Conservation (phyloP, 2,888 invertebrate genomes). For the Ctena decussata region DNA sequence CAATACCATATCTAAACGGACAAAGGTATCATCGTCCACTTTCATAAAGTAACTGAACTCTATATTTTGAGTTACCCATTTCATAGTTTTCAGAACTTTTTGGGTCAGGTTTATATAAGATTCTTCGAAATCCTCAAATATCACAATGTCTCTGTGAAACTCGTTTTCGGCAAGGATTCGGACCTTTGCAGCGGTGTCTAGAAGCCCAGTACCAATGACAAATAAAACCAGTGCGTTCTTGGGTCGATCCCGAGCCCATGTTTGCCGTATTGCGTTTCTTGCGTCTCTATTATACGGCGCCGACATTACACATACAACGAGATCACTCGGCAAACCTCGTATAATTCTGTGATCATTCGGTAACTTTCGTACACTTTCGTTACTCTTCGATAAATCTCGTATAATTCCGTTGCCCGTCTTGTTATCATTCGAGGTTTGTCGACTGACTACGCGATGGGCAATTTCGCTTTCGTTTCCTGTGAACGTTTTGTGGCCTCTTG, state of each 20-base stretch:
- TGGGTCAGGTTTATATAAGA: conserved; percentile 92
- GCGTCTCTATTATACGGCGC: conserved; percentile 91
- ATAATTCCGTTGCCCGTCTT: no score
- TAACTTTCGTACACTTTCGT: no score
- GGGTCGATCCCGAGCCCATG: conserved; percentile 91
- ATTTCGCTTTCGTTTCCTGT: no score
- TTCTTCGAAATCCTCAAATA: conserved; percentile 92
- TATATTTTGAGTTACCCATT: conserved; percentile 88
- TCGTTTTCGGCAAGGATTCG: conserved; percentile 87
- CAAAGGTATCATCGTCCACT: conserved; percentile 98
- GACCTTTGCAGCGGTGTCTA: conserved; percentile 87
- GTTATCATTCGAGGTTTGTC: no score
- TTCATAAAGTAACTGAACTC: conserved; percentile 94
- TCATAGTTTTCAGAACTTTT: conserved; percentile 92
- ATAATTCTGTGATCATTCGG: no score
- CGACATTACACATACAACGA: conserved; percentile 90
- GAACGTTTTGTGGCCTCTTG: no score
- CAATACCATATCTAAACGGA: conserved; percentile 92
- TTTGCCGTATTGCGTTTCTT: conserved; percentile 92
- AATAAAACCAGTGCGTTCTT: conserved; percentile 90
- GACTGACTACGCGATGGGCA: no score
- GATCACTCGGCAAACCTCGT: no score
- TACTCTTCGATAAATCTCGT: no score
- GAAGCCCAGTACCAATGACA: conserved; percentile 90
- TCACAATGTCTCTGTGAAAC: conserved; percentile 91